These are phyloP conservation scores for Scelioninae gen. 2 DNA, from an alignment of 2,888 invertebrate genomes.

Conservation along the genomic window DNA sequence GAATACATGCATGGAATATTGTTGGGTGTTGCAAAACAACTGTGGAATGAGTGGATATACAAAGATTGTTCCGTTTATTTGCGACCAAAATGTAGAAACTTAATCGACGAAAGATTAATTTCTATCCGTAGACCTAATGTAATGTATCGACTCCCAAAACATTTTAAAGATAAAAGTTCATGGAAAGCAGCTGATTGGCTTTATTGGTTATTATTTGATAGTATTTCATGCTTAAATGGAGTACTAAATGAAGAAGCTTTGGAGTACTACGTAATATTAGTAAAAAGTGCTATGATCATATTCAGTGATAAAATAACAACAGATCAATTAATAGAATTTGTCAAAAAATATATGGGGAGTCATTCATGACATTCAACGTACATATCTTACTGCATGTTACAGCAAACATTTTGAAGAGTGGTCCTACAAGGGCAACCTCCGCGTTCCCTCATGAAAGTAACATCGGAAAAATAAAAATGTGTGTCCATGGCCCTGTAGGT, in stretches of 20 bases:
- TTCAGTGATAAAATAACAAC: conserved; percentile 32
- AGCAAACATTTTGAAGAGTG: conserved; percentile 44
- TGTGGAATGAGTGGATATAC: too few relatives aligned
- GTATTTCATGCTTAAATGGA: conserved; percentile 1
- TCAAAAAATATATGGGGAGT: too few relatives aligned
- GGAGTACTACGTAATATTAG: conserved; percentile 12
- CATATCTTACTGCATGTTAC: conserved; percentile 51
- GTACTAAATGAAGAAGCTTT: conserved; percentile 4
- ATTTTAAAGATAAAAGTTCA: neutral
- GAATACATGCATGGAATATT: too few relatives aligned
- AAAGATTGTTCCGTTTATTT: too few relatives aligned
- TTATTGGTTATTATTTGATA: conserved; percentile 25
- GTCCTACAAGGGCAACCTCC: conserved; percentile 55
- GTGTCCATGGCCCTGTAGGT: conserved; percentile 35
- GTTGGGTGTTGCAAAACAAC: too few relatives aligned
- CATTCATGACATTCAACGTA: conserved; percentile 60
- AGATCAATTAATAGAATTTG: conserved; percentile 46
- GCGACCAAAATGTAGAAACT: too few relatives aligned
- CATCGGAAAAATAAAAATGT: conserved; percentile 34
- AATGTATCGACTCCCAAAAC: conserved; percentile 14
- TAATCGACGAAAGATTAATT: too few relatives aligned
- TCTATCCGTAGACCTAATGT: conserved; percentile 14
- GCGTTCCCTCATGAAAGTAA: conserved; percentile 54
- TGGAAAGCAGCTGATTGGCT: conserved; percentile 45
- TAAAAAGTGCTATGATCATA: conserved; percentile 12